A percentile compares a stretch with the other conserved stretches of the same genome.
Evolutionary conservation across 2,797 vertebrate species (phyloP).

Genomic region (Ficedula albicollis): DNA sequence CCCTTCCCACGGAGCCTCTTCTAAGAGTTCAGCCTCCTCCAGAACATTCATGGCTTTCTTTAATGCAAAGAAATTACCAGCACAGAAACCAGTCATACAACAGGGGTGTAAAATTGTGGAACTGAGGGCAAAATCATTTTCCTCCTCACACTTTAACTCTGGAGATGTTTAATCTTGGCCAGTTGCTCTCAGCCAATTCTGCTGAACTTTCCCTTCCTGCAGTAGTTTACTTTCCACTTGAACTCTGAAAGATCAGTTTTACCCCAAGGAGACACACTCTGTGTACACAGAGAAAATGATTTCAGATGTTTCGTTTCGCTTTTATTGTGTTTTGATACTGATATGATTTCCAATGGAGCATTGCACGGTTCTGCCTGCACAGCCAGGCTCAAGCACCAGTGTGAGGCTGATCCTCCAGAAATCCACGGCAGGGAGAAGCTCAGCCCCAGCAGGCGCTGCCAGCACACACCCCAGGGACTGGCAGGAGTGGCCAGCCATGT

Average conservation of each 20-base stretch:
- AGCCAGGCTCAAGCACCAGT: not conserved
- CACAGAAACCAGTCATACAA: not conserved
- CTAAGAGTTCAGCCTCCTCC: not conserved
- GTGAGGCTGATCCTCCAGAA: not conserved
- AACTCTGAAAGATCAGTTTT: constrained; percentile 15
- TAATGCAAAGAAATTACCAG: not conserved
- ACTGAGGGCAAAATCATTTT: not conserved
- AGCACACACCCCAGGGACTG: not conserved
- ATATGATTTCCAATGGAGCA: not conserved
- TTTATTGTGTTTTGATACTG: not conserved
- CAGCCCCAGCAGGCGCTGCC: not conserved
- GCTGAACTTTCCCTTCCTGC: not conserved
- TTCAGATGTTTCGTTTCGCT: not conserved
- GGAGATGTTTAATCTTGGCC: not conserved
- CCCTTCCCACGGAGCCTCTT: constrained; percentile 8
- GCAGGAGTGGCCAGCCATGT: not conserved
- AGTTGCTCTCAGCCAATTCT: not conserved
- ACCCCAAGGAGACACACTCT: not conserved
- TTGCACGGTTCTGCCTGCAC: not conserved
- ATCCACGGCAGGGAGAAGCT: not conserved
- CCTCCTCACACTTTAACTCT: not conserved
- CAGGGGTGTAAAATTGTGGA: not conserved
- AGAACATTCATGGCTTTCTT: not conserved
- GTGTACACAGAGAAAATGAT: not conserved
- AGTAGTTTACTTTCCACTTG: not conserved